These are phyloP conservation scores for Autographa pulchrina DNA, from an alignment of 2,888 invertebrate genomes.

Conservation along the genomic window DNA sequence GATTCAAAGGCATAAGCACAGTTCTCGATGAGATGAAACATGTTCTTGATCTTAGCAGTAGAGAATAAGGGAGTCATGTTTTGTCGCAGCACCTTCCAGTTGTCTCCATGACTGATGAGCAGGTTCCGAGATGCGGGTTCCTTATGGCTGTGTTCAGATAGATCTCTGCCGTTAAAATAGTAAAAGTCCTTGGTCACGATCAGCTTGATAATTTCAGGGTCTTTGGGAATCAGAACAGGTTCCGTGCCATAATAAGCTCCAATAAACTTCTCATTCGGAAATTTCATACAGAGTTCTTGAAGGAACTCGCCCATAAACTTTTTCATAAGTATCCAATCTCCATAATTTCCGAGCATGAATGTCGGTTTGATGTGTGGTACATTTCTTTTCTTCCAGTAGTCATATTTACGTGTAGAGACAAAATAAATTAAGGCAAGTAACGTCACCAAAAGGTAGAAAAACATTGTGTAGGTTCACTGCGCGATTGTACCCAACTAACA, in stretches of 20 bases:
- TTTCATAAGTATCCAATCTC: slow-evolving; percentile 56
- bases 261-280: slow-evolving; percentile 65
- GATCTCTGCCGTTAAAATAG: slow-evolving; percentile 64
- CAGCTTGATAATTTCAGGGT: slow-evolving; percentile 67
- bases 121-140: slow-evolving; percentile 48
- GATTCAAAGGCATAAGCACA: slow-evolving; percentile 43
- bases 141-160: slow-evolving; percentile 56
- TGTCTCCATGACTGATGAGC: slow-evolving; percentile 47
- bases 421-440: slow-evolving; percentile 34
- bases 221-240: slow-evolving; percentile 66
- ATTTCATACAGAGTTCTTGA: slow-evolving; percentile 62
- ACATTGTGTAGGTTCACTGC: slow-evolving; percentile 34
- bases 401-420: slow-evolving; percentile 51
- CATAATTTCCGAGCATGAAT: slow-evolving; percentile 66
- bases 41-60: slow-evolving; percentile 58
- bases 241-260: slow-evolving; percentile 69
- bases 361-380: slow-evolving; percentile 57
- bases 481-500: slow-evolving; percentile 15
- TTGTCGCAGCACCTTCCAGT: slow-evolving; percentile 56
- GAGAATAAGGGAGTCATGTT: slow-evolving; percentile 60
- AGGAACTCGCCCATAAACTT: slow-evolving; percentile 42
- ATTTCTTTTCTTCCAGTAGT: slow-evolving; percentile 65
- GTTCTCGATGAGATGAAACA: slow-evolving; percentile 57
- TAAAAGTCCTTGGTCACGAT: slow-evolving; percentile 69
- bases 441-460: slow-evolving; percentile 22